These are phyloP conservation scores for Philypnodon macrostomus DNA, from an alignment of 2,797 vertebrate species.

Conservation along the genomic window DNA sequence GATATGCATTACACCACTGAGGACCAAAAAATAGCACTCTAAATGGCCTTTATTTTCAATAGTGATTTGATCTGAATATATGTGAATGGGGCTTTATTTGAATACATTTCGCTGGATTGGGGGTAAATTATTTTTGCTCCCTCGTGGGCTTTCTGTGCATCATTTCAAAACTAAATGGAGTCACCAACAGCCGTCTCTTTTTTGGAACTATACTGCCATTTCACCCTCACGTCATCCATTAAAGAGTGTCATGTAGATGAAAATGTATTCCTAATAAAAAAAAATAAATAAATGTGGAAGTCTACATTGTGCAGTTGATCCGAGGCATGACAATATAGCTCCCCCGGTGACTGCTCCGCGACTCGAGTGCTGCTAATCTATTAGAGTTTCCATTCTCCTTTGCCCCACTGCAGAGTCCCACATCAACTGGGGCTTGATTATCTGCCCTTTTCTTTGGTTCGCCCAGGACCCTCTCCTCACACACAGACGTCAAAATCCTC, in stretches of 20 bases:
- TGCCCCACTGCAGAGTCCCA: constrained; percentile 53
- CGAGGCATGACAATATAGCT: constrained; percentile 46
- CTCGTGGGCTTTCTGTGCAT: constrained; percentile 41
- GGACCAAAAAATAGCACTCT: constrained; percentile 59
- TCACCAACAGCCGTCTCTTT: constrained; percentile 53
- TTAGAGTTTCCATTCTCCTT: constrained; percentile 65
- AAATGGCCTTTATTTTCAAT: constrained; percentile 69
- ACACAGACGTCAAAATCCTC: constrained; percentile 26
- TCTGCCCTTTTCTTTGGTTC: constrained; percentile 51
- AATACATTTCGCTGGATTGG: constrained; percentile 73
- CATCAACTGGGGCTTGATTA: constrained; percentile 63
- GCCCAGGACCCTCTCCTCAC: constrained; percentile 22
- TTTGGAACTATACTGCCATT: constrained; percentile 12
- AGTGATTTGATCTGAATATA: constrained; percentile 70
- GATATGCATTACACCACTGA: constrained; percentile 61
- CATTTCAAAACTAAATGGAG: constrained; percentile 64
- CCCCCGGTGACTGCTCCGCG: constrained; percentile 56
- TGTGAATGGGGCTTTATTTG: constrained; percentile 69
- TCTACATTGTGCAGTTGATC: constrained; percentile 19
- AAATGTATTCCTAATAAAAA: constrained; percentile 38
- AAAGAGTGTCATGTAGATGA: constrained; percentile 58
- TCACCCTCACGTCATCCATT: constrained; percentile 18
- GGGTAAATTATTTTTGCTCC: constrained; percentile 68
- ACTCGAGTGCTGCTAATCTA: constrained; percentile 64
- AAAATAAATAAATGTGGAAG: constrained; percentile 10